Conservation (phyloP, 2,888 invertebrate genomes). For the Trissonchulus latispiculum region DNA sequence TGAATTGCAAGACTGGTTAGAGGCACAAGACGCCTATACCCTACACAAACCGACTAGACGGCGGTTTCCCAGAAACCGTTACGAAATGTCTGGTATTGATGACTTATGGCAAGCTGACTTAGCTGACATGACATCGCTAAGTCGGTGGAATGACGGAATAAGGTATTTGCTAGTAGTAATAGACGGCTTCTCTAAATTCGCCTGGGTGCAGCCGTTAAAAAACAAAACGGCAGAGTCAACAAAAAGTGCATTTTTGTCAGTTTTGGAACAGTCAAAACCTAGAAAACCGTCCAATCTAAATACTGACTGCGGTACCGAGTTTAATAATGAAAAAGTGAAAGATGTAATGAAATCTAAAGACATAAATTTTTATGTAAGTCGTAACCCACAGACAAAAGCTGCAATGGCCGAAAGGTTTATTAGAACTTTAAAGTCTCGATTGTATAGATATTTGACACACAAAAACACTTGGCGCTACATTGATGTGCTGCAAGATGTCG, state of each 20-base stretch:
- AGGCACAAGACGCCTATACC: neutral
- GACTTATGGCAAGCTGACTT: neutral
- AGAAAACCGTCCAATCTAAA: neutral
- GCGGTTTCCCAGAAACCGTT: neutral
- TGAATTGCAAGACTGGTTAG: no score
- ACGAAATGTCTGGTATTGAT: neutral
- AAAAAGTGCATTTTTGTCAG: neutral
- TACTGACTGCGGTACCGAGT: neutral
- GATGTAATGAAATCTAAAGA: neutral
- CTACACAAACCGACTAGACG: neutral
- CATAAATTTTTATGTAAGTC: neutral
- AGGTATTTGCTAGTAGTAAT: neutral
- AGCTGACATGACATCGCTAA: neutral
- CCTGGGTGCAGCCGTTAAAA: slow-evolving; percentile 25
- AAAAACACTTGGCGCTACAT: slow-evolving; percentile 12
- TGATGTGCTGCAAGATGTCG: neutral
- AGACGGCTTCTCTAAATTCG: neutral
- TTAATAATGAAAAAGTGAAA: neutral
- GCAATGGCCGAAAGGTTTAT: neutral
- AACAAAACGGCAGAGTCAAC: slow-evolving; percentile 17
- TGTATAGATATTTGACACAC: slow-evolving; percentile 14
- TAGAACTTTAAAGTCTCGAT: neutral
- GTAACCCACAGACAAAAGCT: neutral
- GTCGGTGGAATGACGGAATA: neutral
- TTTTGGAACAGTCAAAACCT: neutral